A percentile compares a stretch with the other conserved stretches of the same genome.
Evolutionary conservation across 2,797 vertebrate genomes (phyloP).

Genomic region (Botia kubotai): DNA sequence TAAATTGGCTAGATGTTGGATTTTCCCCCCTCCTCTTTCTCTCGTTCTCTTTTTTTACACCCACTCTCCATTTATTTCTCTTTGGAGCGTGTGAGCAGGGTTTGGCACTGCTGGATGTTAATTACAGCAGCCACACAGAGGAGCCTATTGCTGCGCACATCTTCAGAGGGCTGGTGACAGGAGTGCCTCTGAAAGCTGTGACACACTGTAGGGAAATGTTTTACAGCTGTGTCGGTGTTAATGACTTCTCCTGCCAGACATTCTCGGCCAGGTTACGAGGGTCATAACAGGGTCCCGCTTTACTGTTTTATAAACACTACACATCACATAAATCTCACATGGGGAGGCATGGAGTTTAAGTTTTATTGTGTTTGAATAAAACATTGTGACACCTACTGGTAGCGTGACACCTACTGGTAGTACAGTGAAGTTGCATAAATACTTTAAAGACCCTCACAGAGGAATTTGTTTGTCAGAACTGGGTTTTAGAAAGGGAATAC

Average conservation of each 20-base stretch:
- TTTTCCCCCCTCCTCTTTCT: not conserved
- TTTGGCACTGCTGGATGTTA: slow-evolving; percentile 50
- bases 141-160: slow-evolving; percentile 49
- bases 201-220: slow-evolving; percentile 23
- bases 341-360: not conserved
- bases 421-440: not conserved
- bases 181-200: slow-evolving; percentile 19
- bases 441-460: not conserved
- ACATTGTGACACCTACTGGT: not conserved
- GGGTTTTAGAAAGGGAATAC: not conserved
- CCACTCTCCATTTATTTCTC: slow-evolving; percentile 18
- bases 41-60: not conserved
- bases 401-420: not conserved
- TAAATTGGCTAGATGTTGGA: slow-evolving; percentile 42
- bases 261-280: slow-evolving; percentile 7
- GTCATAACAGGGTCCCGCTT: slow-evolving; percentile 2
- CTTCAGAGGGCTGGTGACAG: slow-evolving; percentile 17
- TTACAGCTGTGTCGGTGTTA: slow-evolving; percentile 44
- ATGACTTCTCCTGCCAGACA: slow-evolving; percentile 43
- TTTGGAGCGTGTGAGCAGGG: slow-evolving; percentile 32
- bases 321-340: not conserved
- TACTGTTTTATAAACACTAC: slow-evolving; percentile 31
- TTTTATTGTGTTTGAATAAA: not conserved
- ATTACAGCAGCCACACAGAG: slow-evolving; percentile 51
- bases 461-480: not conserved